Evolutionary conservation across 2,113 vertebrate genomes (phyloP).

Genomic region (Anseranas semipalmata): DNA sequence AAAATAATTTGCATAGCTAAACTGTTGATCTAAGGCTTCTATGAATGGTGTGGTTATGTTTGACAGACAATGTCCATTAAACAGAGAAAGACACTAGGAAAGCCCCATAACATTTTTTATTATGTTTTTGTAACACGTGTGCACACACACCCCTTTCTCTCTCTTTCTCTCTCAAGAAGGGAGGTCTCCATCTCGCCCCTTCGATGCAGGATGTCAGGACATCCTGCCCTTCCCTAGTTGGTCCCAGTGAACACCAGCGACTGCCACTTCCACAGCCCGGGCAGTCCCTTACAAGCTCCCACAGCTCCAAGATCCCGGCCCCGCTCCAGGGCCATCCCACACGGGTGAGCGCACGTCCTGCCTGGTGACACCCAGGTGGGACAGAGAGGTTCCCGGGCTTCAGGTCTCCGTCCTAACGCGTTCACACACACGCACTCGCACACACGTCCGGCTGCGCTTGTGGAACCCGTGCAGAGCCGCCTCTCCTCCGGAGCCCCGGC

Average conservation of each 20-base stretch:
- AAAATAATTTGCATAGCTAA: conserved; percentile 86
- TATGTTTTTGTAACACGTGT: conserved; percentile 42
- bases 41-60: conserved; percentile 75
- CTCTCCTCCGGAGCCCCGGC: not conserved
- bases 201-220: not conserved
- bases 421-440: not conserved
- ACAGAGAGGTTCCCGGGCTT: not conserved
- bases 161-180: not conserved
- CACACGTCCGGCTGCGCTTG: not conserved
- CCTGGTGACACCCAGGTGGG: not conserved
- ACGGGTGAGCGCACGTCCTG: not conserved
- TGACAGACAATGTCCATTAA: conserved; percentile 72
- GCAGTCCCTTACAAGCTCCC: not conserved
- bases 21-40: conserved; percentile 84
- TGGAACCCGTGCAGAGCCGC: not conserved
- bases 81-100: conserved; percentile 73
- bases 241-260: not conserved
- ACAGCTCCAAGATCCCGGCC: not conserved
- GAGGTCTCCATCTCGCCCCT: not conserved
- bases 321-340: not conserved
- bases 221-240: not conserved
- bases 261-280: not conserved
- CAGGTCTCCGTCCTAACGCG: not conserved
- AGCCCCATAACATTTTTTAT: conserved; percentile 63
- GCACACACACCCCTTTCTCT: not conserved